These are phyloP conservation scores for Synodontis membranacea DNA, from an alignment of 2,113 vertebrate species.

Conservation along the genomic window DNA sequence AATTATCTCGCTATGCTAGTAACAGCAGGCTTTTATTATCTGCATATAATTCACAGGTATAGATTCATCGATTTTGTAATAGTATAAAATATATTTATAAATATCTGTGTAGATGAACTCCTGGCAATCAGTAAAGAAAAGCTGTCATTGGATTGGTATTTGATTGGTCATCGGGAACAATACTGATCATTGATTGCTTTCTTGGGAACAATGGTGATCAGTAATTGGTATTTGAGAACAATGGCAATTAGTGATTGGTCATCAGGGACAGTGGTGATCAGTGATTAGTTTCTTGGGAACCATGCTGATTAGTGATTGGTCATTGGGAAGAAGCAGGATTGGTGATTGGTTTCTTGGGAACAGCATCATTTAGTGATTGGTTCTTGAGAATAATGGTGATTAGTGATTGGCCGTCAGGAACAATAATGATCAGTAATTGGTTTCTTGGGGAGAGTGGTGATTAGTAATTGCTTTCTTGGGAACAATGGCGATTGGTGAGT, in stretches of 20 bases:
- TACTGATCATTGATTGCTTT: neutral
- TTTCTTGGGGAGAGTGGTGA: neutral
- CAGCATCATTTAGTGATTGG: too few species aligned
- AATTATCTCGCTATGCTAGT: neutral
- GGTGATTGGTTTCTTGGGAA: neutral
- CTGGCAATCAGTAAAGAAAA: neutral
- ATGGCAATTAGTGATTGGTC: neutral
- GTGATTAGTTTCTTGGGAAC: neutral
- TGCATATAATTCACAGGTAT: neutral
- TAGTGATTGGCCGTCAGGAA: neutral
- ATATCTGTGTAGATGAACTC: neutral
- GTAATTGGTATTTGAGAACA: neutral
- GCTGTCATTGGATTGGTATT: neutral
- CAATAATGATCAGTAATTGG: neutral
- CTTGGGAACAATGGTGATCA: neutral
- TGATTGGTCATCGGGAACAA: neutral
- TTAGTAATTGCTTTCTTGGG: neutral
- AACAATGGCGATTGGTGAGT: neutral
- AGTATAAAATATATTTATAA: neutral
- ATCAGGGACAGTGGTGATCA: neutral
- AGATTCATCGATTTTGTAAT: neutral
- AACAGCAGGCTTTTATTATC: neutral
- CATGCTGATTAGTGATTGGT: neutral
- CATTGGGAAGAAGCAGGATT: neutral
- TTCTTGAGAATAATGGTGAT: neutral